phyloP scores from a whole-genome alignment of 2,888 invertebrate genomes.

The Altica lythri region DNA sequence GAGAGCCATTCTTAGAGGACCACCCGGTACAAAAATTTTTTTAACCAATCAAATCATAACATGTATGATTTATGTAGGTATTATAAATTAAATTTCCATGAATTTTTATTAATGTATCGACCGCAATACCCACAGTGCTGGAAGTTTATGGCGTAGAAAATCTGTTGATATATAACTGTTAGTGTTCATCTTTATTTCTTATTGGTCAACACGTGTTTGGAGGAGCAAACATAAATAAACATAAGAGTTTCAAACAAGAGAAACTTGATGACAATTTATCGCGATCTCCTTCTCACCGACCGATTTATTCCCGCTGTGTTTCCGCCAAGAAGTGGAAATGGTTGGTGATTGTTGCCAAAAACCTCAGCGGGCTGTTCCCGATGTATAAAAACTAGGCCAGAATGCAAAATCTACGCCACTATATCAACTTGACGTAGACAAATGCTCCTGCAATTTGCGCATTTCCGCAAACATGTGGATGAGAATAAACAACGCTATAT shows the following conservation, averaged over 20 bases:
- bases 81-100: too few relatives aligned
- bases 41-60: too few relatives aligned
- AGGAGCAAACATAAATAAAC: slow-evolving; percentile 26
- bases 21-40: too few relatives aligned
- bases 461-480: slow-evolving; percentile 44
- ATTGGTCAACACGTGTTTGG: slow-evolving; percentile 10
- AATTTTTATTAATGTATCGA: too few relatives aligned
- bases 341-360: slow-evolving; percentile 39
- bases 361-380: slow-evolving; percentile 39
- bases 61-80: too few relatives aligned
- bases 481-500: slow-evolving; percentile 35
- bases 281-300: slow-evolving; percentile 5
- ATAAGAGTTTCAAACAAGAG: slow-evolving; percentile 20
- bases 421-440: slow-evolving; percentile 45
- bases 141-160: slow-evolving; percentile 12
- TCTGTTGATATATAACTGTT: slow-evolving; percentile 12
- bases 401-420: slow-evolving; percentile 46
- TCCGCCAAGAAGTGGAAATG: slow-evolving; percentile 40
- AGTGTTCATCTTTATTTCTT: slow-evolving; percentile 9
- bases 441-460: slow-evolving; percentile 46
- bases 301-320: slow-evolving; percentile 32
- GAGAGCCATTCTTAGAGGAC: too few relatives aligned
- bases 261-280: slow-evolving; percentile 26
- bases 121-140: too few relatives aligned
- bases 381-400: slow-evolving; percentile 38